Conservation (phyloP, 2,113 vertebrate species). For the Meleagris gallopavo region DNA sequence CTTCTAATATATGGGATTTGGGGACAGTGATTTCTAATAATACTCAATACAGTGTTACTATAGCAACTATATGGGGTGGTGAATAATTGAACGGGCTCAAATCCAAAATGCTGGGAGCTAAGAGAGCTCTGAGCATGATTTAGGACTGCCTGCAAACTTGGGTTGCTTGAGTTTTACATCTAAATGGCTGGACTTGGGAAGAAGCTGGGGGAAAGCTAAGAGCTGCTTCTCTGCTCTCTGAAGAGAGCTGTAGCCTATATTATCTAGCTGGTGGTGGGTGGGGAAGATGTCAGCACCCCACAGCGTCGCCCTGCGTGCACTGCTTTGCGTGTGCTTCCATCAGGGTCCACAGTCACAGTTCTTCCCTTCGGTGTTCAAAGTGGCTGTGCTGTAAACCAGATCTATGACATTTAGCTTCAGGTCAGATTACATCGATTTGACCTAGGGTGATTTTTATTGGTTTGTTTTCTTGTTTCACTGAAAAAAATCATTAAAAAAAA, state of each 20-base stretch:
- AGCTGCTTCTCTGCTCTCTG: not conserved
- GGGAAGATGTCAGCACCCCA: not conserved
- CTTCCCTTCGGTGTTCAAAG: not conserved
- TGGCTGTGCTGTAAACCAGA: slow-evolving; percentile 31
- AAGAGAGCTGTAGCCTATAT: not conserved
- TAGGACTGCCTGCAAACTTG: not conserved
- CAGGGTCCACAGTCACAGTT: not conserved
- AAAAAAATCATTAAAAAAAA: not conserved
- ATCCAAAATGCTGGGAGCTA: slow-evolving; percentile 12
- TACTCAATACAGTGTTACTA: slow-evolving; percentile 54
- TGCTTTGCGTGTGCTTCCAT: fast-evolving
- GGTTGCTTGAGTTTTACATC: not conserved
- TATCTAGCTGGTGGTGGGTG: not conserved
- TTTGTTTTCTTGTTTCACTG: slow-evolving; percentile 21
- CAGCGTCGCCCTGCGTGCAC: not conserved
- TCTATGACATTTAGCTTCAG: slow-evolving; percentile 46
- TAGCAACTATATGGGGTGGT: slow-evolving; percentile 32
- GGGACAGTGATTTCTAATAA: slow-evolving; percentile 54
- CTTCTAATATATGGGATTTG: slow-evolving; percentile 6
- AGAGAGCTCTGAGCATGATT: not conserved
- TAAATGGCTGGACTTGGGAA: not conserved
- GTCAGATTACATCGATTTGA: slow-evolving; percentile 61
- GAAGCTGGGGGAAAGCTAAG: not conserved
- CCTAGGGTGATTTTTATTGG: slow-evolving; percentile 53
- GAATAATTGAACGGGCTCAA: slow-evolving; percentile 39